phyloP scores from a whole-genome alignment of 2,113 vertebrate genomes.

The Callithrix jacchus region DNA sequence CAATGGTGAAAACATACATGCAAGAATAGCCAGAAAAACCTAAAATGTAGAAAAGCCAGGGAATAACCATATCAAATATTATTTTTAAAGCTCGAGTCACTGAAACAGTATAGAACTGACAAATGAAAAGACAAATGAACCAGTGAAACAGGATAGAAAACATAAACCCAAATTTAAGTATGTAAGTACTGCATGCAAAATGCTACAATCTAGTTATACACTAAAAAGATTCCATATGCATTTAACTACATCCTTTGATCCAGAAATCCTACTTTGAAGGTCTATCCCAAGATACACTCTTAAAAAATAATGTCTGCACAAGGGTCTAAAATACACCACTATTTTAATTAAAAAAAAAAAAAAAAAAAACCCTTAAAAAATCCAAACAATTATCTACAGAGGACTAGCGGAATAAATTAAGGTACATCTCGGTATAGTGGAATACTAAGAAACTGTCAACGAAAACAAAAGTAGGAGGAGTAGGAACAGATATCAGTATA shows the following conservation, averaged over 20 bases:
- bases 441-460: not conserved
- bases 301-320: not conserved
- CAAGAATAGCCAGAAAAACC: not conserved
- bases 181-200: not conserved
- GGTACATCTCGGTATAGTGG: not conserved
- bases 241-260: not conserved
- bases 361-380: not conserved
- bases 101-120: not conserved
- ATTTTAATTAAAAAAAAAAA: conserved; percentile 3
- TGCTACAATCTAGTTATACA: not conserved
- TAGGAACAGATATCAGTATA: not conserved
- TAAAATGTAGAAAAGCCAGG: not conserved
- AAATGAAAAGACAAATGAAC: not conserved
- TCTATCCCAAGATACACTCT: not conserved
- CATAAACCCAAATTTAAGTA: not conserved
- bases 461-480: not conserved
- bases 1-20: not conserved
- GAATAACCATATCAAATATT: not conserved
- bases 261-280: not conserved
- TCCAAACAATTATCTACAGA: not conserved
- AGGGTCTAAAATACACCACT: not conserved
- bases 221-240: not conserved
- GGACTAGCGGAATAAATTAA: not conserved
- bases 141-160: not conserved
- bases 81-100: not conserved